These are phyloP conservation scores for Tautogolabrus adspersus DNA, from an alignment of 2,113 vertebrate species.

Conservation along the genomic window DNA sequence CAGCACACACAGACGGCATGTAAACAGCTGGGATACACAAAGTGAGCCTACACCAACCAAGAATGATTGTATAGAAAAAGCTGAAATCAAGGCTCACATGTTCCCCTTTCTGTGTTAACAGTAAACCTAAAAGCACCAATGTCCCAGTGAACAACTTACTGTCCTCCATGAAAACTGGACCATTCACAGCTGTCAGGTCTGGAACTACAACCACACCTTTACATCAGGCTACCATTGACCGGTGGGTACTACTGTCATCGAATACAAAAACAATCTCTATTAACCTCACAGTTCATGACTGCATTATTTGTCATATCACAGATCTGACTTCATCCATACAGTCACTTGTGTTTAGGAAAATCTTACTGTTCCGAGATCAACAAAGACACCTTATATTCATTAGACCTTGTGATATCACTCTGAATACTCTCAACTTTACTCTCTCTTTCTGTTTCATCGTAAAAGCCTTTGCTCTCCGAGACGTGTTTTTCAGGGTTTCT, in stretches of 20 bases:
- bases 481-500: slow-evolving; percentile 41
- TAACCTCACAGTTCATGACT: background rate
- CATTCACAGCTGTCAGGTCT: slow-evolving; percentile 61
- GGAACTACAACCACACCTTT: slow-evolving; percentile 37
- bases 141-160: slow-evolving; percentile 43
- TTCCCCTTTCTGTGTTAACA: slow-evolving; percentile 18
- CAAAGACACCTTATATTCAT: no score
- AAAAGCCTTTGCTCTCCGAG: background rate
- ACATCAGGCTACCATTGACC: slow-evolving; percentile 59
- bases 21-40: slow-evolving; percentile 88
- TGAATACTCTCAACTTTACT: background rate
- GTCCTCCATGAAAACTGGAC: slow-evolving; percentile 49
- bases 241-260: slow-evolving; percentile 51
- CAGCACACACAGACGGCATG: slow-evolving; percentile 85
- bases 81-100: background rate
- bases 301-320: background rate
- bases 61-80: background rate
- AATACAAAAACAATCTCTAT: background rate
- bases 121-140: slow-evolving; percentile 50
- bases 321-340: background rate
- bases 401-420: no score
- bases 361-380: background rate
- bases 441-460: background rate
- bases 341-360: background rate
- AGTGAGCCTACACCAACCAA: slow-evolving; percentile 72